These are phyloP conservation scores for Eumacrocentrus americanus DNA, from an alignment of 2,888 invertebrate genomes.

Conservation along the genomic window DNA sequence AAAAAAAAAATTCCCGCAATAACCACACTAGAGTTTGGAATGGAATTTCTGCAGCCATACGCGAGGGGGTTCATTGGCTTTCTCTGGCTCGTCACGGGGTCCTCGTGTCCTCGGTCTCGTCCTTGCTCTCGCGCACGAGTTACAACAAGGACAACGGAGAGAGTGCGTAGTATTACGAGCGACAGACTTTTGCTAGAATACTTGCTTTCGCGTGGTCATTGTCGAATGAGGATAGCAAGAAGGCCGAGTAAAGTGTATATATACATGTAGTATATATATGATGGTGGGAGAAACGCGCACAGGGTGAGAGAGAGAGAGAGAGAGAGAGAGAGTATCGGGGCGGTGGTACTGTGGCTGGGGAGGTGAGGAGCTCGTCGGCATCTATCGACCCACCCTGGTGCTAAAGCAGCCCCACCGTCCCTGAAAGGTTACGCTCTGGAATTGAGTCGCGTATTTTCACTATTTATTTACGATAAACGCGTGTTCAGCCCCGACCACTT, in stretches of 20 bases:
- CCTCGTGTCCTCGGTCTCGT: not conserved
- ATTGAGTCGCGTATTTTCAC: slow-evolving; percentile 30
- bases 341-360: slow-evolving; percentile 47
- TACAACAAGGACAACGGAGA: not conserved
- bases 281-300: not conserved
- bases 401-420: slow-evolving; percentile 40
- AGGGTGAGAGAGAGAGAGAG: slow-evolving; percentile 5
- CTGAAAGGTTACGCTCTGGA: slow-evolving; percentile 46
- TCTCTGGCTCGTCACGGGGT: not conserved
- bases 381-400: slow-evolving; percentile 55
- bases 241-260: not conserved
- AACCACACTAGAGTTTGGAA: not conserved
- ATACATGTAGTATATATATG: not conserved
- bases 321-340: slow-evolving; percentile 39
- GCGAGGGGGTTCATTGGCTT: not conserved
- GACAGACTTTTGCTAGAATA: not conserved
- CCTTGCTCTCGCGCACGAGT: not conserved
- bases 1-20: not conserved
- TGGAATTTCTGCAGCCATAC: not conserved
- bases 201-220: not conserved
- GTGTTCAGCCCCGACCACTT: slow-evolving; percentile 7
- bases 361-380: slow-evolving; percentile 49
- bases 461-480: slow-evolving; percentile 32
- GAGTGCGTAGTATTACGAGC: not conserved
- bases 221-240: not conserved